Evolutionary conservation across 2,113 vertebrate species (phyloP).

Genomic region (Cinclus mexicanus): DNA sequence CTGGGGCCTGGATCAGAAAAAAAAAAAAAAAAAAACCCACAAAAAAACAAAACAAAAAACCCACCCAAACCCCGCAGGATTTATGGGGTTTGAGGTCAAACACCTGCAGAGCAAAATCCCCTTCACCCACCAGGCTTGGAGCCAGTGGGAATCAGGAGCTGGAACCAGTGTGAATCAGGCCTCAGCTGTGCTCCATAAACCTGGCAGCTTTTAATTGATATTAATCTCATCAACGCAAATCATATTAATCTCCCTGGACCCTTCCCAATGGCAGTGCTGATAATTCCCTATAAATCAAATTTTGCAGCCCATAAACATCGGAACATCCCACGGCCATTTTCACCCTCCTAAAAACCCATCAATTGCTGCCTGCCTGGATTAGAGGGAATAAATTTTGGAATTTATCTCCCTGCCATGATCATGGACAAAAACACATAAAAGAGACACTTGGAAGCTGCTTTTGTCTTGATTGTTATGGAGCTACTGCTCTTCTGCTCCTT

Average conservation of each 20-base stretch:
- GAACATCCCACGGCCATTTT: slow-evolving; percentile 13
- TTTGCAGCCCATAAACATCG: slow-evolving; percentile 30
- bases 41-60: no score
- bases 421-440: slow-evolving; percentile 21
- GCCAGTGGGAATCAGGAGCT: accelerated
- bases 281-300: slow-evolving; percentile 29
- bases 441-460: slow-evolving; percentile 11
- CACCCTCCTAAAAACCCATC: slow-evolving; percentile 37
- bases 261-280: not conserved
- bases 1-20: not conserved
- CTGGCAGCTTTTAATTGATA: not conserved
- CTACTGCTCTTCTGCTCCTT: not conserved
- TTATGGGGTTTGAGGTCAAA: not conserved
- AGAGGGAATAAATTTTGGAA: slow-evolving; percentile 22
- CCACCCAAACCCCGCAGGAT: not conserved
- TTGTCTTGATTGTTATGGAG: not conserved
- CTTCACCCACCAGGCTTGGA: not conserved
- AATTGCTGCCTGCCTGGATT: slow-evolving; percentile 6
- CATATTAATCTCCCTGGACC: not conserved
- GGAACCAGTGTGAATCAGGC: not conserved
- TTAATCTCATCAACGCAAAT: slow-evolving; percentile 46
- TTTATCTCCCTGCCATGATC: slow-evolving; percentile 18
- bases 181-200: not conserved
- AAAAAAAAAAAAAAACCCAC: not conserved
- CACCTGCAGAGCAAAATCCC: not conserved